Percentiles rank a stretch among this genome's conserved stretches.
Evolutionary conservation across 2,113 vertebrate genomes (phyloP).

Genomic region (Sminthopsis crassicaudata): DNA sequence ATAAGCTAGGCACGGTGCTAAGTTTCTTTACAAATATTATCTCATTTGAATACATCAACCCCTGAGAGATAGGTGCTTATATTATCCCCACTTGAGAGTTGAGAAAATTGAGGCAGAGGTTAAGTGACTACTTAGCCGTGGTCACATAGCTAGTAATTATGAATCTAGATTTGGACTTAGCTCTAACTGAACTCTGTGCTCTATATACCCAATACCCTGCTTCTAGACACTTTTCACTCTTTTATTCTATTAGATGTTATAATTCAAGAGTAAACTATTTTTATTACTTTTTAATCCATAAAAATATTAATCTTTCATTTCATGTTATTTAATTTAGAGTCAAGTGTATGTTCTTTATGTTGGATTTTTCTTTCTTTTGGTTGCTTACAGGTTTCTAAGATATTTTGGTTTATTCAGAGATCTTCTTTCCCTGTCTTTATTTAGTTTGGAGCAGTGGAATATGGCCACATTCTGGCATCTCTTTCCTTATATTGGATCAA

Average conservation of each 20-base stretch:
- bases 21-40: neutral
- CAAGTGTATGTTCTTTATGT: conserved; percentile 59
- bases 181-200: no score
- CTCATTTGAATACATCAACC: neutral
- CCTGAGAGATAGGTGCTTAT: neutral
- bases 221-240: conserved; percentile 22
- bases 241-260: conserved; percentile 67
- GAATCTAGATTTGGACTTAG: neutral
- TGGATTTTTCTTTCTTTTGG: neutral
- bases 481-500: neutral
- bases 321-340: conserved; percentile 67
- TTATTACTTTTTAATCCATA: conserved; percentile 73
- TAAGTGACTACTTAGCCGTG: neutral
- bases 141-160: neutral
- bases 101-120: neutral
- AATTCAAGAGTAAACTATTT: conserved; percentile 72
- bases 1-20: neutral
- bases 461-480: neutral
- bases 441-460: neutral
- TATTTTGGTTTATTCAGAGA: conserved; percentile 41
- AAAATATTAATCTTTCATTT: conserved; percentile 74
- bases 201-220: neutral
- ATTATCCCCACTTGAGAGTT: neutral
- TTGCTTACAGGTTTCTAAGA: neutral
- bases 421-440: neutral